Evolutionary conservation across 2,113 vertebrate genomes (phyloP), one percentile per base, ranked within the genome.

Genomic region (Candoia aspera): DNA sequence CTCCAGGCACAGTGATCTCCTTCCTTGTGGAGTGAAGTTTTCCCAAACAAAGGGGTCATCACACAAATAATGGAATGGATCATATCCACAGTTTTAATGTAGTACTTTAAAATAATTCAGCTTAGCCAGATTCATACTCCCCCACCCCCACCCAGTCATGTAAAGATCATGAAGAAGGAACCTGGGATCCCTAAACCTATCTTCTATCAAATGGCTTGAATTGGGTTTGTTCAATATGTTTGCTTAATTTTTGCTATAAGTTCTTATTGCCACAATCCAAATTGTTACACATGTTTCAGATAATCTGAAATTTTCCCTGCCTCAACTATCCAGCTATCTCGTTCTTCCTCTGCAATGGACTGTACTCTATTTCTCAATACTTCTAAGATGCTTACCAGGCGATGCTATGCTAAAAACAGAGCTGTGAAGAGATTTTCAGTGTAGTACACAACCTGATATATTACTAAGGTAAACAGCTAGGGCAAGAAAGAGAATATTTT

Each of bases 401-500:
- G 5, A 33, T 33, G 68, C 13, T 79, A 15, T n/a, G 29, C 4
- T 79, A 33, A 29, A 60, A 60, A 60, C 17, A 24, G 42, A 42
- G 24, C 2, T 21, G 24, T 60, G 17, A 17, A 60, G 13, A 6
- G 24, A 60, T 60, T 21, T 60, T 3, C 4, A 21, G 8, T 60
- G 21, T 60, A 6, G 13, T 21, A 24, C 13, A 60, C 59, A 60
- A 60, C 17, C 6, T 60, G 59, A 24, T 24, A 60, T 60, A 11
- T 9, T 60, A 11, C 9, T 49, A 49, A 49, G 49, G 49, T 49
- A 49, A 49, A 49, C 49, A 49, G 49, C 49, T 49, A 49, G 49
- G 6, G 49, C 49, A 49, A 49, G 95, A 86, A n/a, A 87, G 60
- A 0, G 68, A 86, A 59, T 90, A 49, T 90, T 91, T 93, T 57